These are phyloP conservation scores for Cataglyphis albicans DNA, from an alignment of 2,888 invertebrate species.

Conservation along the genomic window DNA sequence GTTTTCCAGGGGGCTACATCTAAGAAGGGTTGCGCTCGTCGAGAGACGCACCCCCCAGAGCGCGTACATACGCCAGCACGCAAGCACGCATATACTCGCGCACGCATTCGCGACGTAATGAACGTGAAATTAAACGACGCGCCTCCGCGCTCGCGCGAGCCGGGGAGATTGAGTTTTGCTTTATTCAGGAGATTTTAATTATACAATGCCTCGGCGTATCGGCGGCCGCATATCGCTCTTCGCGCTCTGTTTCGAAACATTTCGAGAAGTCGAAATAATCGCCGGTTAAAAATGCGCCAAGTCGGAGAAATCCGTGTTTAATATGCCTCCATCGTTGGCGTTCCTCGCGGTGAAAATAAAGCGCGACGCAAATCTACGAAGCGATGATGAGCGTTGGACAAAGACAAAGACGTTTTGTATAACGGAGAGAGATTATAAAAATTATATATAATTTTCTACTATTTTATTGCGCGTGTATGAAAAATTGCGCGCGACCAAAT, in stretches of 20 bases:
- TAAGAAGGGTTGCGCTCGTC: conserved; percentile 81
- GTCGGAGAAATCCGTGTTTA: not conserved
- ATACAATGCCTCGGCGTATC: conserved; percentile 70
- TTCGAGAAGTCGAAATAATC: conserved; percentile 19
- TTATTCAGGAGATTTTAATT: conserved; percentile 85
- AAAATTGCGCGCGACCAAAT: not conserved
- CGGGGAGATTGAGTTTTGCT: conserved; percentile 82
- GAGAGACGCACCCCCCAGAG: conserved; percentile 60
- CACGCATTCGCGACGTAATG: conserved; percentile 76
- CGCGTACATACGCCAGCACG: conserved; percentile 58
- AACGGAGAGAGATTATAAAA: not conserved
- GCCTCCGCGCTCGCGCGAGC: conserved; percentile 60
- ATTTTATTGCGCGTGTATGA: not conserved
- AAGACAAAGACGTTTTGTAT: not conserved
- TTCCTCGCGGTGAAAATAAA: conserved; percentile 13
- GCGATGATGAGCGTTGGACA: not conserved
- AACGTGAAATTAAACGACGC: conserved; percentile 78
- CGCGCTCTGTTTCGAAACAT: conserved; percentile 42
- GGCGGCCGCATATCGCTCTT: conserved; percentile 59
- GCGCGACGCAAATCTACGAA: too few relatives aligned
- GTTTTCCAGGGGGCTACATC: conserved; percentile 77
- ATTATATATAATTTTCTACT: conserved; percentile 25
- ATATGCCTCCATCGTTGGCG: conserved; percentile 19
- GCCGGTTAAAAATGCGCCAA: conserved; percentile 17
- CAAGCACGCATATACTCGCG: conserved; percentile 56